Evolutionary conservation across 2,888 invertebrate species (phyloP), one percentile per base, ranked within the genome.

Genomic region (Hydriomena furcata): DNA sequence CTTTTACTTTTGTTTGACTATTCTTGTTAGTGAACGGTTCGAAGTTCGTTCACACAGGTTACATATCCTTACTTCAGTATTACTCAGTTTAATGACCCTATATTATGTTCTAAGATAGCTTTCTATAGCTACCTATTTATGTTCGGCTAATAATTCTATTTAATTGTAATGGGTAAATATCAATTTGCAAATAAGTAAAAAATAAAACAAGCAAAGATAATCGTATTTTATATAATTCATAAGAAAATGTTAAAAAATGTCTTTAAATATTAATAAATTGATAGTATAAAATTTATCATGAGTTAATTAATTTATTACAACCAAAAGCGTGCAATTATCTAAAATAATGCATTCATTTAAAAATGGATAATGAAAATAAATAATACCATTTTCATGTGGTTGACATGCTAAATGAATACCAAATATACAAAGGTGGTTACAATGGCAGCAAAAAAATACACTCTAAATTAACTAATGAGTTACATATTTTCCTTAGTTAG

Each of bases 201-300:
- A 59, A 65, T 66, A 65, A 66, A 71, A 69, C 64, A 65, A 62
- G 51, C 63, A 55, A 57, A 61, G 60, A 68, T 74, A 78, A 64
- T 77, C 74, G 73, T 75, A 79, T 83, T 84, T 84, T 82, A 84
- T 86, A 87, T 87, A 85, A 84, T 86, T 84, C 76, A 75, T 85
- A 82, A 82, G 85, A 87, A 86, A 85, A 84, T 73, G 76, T 81
- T 77, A 75, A 82, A 82, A 82, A 84, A 85, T 86, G 86, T 86
- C 86, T 86, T 87, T 84, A 83, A 82, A 74, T 61, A 71, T 67
- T 65, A 75, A 78, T 78, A 82, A 76, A 74, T 70, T 74, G 69
- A 77, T 80, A 71, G 74, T 58, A 66, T 71, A 69, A 73, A 71
- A 66, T 66, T 76, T 81, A 74, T 84, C 77, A 80, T 79, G 77